These are phyloP conservation scores for Mus spretus DNA, from an alignment of 2,797 vertebrate genomes.

Conservation along the genomic window DNA sequence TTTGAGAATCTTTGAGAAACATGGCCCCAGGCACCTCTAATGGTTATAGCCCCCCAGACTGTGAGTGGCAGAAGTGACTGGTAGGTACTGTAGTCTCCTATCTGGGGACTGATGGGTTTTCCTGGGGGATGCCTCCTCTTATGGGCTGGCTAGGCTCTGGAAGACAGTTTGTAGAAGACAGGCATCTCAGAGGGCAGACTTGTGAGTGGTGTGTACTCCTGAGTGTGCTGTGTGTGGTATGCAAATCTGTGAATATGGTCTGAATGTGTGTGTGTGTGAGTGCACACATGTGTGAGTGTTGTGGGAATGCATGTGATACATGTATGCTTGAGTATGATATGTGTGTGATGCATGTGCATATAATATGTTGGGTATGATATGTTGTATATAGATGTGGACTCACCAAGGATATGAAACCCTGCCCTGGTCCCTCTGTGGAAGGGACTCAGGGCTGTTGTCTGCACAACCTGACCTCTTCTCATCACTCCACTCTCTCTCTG, in stretches of 20 bases:
- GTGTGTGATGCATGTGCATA: not conserved
- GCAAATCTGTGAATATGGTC: not conserved
- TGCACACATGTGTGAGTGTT: not conserved
- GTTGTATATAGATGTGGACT: not conserved
- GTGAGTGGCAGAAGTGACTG: accelerated
- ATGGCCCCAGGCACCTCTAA: not conserved
- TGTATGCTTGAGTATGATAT: not conserved
- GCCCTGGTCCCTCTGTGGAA: not conserved
- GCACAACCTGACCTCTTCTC: not conserved
- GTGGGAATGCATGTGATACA: not conserved
- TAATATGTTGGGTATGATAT: not conserved
- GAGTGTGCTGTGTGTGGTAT: not conserved
- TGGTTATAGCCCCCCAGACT: not conserved
- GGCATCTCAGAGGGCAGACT: not conserved
- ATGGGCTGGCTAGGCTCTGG: not conserved
- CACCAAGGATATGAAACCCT: accelerated
- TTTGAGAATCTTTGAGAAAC: not conserved
- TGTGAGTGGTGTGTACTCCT: not conserved
- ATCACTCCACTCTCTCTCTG: not conserved
- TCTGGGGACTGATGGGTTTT: not conserved
- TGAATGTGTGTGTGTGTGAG: not conserved
- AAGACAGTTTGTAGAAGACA: not conserved
- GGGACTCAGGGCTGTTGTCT: not conserved
- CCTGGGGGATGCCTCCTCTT: not conserved
- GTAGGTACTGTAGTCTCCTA: not conserved